These are phyloP conservation scores for Agriotes lineatus DNA, from an alignment of 2,888 invertebrate species.

Conservation along the genomic window DNA sequence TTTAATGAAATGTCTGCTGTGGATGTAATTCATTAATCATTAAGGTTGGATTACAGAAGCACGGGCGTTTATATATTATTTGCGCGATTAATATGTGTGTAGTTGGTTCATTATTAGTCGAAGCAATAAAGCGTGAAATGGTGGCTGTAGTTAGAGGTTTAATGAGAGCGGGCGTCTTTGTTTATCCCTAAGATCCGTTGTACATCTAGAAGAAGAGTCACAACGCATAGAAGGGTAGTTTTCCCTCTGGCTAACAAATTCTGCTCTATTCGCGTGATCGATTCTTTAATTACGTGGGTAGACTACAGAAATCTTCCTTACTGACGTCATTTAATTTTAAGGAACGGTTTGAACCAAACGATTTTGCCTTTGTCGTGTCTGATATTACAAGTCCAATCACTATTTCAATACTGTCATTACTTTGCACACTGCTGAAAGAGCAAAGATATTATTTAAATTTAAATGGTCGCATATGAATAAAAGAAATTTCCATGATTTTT, in stretches of 20 bases:
- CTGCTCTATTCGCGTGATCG: conserved; percentile 52
- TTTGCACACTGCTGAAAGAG: conserved; percentile 4
- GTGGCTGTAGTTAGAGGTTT: not conserved
- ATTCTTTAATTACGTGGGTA: conserved; percentile 54
- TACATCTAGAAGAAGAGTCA: conserved; percentile 18
- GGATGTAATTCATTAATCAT: conserved; percentile 4
- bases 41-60: conserved; percentile 1
- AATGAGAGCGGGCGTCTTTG: not conserved
- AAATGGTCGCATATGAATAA: conserved; percentile 3
- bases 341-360: conserved; percentile 24
- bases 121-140: not conserved
- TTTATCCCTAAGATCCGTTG: conserved; percentile 8
- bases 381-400: conserved; percentile 1
- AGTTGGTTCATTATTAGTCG: conserved; percentile 14
- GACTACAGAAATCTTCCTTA: conserved; percentile 49
- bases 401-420: conserved; percentile 22
- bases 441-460: conserved; percentile 4
- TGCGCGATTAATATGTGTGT: conserved; percentile 1
- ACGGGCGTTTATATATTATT: conserved; percentile 6
- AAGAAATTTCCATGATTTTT: conserved; percentile 9
- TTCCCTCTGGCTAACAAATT: conserved; percentile 46
- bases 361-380: conserved; percentile 17
- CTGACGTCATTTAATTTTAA: conserved; percentile 45
- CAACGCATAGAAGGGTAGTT: conserved; percentile 42
- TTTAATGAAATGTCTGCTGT: not conserved